phyloP scores from a whole-genome alignment of 2,888 invertebrate species.

The Drosophila algonquin region DNA sequence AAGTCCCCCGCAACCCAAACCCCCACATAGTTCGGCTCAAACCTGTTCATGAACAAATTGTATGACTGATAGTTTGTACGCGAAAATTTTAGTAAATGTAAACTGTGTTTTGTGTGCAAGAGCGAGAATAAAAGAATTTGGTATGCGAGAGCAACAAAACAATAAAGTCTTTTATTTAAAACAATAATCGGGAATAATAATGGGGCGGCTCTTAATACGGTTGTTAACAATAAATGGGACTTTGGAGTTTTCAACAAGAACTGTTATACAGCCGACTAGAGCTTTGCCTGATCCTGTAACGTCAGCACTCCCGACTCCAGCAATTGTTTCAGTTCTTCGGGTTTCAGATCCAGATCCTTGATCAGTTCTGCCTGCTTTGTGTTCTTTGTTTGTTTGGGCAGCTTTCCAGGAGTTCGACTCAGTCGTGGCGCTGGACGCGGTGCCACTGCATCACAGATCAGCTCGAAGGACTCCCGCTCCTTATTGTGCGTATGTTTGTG shows the following conservation, averaged over 20 bases:
- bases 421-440: slow-evolving; percentile 92
- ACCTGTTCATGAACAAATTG: slow-evolving; percentile 67
- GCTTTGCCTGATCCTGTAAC: slow-evolving; percentile 49
- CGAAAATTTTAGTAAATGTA: slow-evolving; percentile 58
- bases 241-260: neutral
- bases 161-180: slow-evolving; percentile 48
- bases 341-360: slow-evolving; percentile 65
- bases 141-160: slow-evolving; percentile 61
- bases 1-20: too few species aligned
- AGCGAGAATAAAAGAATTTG: slow-evolving; percentile 71
- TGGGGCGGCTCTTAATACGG: neutral
- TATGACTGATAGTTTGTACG: slow-evolving; percentile 84
- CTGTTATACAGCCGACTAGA: slow-evolving; percentile 10
- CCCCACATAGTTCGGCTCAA: slow-evolving; percentile 45
- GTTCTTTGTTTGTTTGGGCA: slow-evolving; percentile 62
- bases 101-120: slow-evolving; percentile 70
- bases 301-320: slow-evolving; percentile 82
- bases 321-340: slow-evolving; percentile 80
- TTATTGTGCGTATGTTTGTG: slow-evolving; percentile 88
- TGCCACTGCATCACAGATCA: slow-evolving; percentile 83
- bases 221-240: neutral
- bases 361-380: slow-evolving; percentile 50
- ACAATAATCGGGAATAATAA: neutral
- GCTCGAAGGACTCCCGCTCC: slow-evolving; percentile 86
- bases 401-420: slow-evolving; percentile 89